These are phyloP conservation scores for Poecilus cupreus DNA, from an alignment of 2,888 invertebrate genomes.

Conservation along the genomic window DNA sequence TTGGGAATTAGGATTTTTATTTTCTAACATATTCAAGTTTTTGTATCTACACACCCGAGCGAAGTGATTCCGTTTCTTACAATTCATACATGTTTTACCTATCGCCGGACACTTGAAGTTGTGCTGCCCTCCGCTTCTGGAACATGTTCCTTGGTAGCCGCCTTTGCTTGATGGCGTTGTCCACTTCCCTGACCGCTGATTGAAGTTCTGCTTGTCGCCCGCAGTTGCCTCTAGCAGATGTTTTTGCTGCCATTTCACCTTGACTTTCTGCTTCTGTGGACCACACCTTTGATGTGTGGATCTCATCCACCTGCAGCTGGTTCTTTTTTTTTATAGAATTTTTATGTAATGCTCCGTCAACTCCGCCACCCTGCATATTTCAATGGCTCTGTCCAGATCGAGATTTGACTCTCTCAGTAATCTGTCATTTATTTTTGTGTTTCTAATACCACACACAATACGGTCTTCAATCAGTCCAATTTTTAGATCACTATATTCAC, in stretches of 20 bases:
- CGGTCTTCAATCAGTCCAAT: background rate
- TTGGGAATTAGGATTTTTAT: no score
- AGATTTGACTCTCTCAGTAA: background rate
- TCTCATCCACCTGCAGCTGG: no score
- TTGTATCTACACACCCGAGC: background rate
- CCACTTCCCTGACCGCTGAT: slow-evolving; percentile 2
- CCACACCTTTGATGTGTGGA: no score
- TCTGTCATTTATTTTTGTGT: background rate
- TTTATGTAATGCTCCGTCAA: background rate
- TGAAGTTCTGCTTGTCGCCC: background rate
- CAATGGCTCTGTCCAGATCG: background rate
- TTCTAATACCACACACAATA: background rate
- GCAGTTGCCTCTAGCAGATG: no score
- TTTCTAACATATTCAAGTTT: no score
- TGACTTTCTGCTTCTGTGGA: no score
- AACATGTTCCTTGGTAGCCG: background rate
- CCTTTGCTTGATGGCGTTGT: background rate
- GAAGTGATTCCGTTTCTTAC: background rate
- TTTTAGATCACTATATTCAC: background rate
- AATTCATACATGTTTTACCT: background rate
- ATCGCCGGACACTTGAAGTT: background rate
- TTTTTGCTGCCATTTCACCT: no score
- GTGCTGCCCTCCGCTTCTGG: no score
- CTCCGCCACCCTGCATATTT: background rate
- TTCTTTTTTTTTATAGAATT: no score